Percentiles rank a stretch among this genome's conserved stretches.
phyloP scores from a whole-genome alignment of 2,797 vertebrate genomes.

The Acipenser ruthenus region DNA sequence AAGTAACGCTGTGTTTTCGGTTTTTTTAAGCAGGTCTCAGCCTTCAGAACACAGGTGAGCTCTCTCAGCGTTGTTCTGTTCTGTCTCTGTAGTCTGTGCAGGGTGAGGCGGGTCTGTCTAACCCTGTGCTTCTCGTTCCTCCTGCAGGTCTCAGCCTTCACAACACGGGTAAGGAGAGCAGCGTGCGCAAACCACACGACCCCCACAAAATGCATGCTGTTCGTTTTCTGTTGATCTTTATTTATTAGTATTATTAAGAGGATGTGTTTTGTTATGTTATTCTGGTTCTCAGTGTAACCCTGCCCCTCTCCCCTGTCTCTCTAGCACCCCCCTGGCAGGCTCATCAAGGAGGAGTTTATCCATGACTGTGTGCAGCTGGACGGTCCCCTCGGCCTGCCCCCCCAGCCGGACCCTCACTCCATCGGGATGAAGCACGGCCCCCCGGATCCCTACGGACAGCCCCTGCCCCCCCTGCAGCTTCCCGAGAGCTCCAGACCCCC shows the following conservation, averaged over 20 bases:
- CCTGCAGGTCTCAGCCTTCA: background rate
- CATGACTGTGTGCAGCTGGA: conserved; percentile 68
- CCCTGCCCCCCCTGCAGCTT: conserved; percentile 17
- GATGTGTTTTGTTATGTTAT: background rate
- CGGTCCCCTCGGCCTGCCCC: conserved; percentile 42
- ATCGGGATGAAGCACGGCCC: conserved; percentile 43
- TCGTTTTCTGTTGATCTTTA: no score
- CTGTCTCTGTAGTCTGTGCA: no score
- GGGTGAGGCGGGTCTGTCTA: no score
- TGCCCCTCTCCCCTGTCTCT: background rate
- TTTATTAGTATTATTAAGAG: no score
- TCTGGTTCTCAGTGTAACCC: background rate
- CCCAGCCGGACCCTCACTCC: conserved; percentile 46
- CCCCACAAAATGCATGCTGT: no score
- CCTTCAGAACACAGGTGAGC: conserved; percentile 53
- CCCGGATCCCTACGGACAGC: conserved; percentile 38
- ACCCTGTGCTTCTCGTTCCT: conserved; percentile 1
- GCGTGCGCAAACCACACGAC: no score
- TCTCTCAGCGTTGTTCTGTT: no score
- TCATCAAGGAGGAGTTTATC: conserved; percentile 68
- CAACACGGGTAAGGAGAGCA: no score
- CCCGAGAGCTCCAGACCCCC: conserved; percentile 11
- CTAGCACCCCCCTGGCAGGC: conserved; percentile 33
- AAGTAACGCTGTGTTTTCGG: conserved; percentile 1
- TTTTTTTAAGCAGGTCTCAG: conserved; percentile 45